Evolutionary conservation across 2,888 invertebrate genomes (phyloP).

Genomic region (Phania funesta): DNA sequence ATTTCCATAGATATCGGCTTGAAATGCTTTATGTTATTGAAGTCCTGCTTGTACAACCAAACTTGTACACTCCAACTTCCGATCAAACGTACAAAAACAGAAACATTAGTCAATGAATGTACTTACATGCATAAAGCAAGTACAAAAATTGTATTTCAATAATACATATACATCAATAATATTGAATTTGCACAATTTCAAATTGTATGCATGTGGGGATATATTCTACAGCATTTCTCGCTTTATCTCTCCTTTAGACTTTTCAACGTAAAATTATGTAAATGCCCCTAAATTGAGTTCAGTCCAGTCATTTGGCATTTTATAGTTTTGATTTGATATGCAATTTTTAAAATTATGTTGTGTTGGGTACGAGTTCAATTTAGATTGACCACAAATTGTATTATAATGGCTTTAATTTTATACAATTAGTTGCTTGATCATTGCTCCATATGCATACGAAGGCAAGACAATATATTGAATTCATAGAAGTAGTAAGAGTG

Average conservation of each 20-base stretch:
- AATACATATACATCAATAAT: conserved; percentile 57
- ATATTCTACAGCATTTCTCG: too few species aligned
- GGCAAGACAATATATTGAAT: too few species aligned
- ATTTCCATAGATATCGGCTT: conserved; percentile 65
- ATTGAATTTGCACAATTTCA: conserved; percentile 59
- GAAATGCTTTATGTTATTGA: conserved; percentile 69
- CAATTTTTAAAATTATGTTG: conserved; percentile 52
- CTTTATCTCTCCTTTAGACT: too few species aligned
- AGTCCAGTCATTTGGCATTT: conserved; percentile 61
- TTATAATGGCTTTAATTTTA: conserved; percentile 57
- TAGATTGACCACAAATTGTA: conserved; percentile 66
- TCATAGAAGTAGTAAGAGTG: too few species aligned
- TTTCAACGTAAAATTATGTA: conserved; percentile 63
- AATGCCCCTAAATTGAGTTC: conserved; percentile 64
- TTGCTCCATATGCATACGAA: too few species aligned
- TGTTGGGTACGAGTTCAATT: conserved; percentile 52
- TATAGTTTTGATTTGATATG: conserved; percentile 62
- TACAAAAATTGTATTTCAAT: conserved; percentile 25
- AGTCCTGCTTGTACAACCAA: conserved; percentile 64
- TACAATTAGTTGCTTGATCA: conserved; percentile 9
- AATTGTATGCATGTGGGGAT: too few species aligned
- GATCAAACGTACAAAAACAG: conserved; percentile 51
- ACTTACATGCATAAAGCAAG: background rate
- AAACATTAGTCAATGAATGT: conserved; percentile 1
- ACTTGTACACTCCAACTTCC: conserved; percentile 64